Conservation (phyloP, 2,113 vertebrate genomes). For the Anseranas semipalmata region DNA sequence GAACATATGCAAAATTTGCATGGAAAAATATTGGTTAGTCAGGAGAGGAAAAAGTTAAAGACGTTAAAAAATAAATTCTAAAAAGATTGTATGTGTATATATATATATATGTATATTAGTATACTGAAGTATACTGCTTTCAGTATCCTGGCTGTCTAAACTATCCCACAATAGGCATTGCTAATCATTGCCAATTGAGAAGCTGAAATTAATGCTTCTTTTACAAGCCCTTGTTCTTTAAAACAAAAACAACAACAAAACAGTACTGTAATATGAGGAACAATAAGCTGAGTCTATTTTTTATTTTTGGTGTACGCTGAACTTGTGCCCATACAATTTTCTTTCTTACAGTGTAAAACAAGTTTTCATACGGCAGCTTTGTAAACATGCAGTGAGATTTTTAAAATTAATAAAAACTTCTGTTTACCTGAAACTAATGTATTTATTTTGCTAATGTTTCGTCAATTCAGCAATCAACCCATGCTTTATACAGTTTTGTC, state of each 20-base stretch:
- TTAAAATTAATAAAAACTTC: not conserved
- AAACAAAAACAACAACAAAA: not conserved
- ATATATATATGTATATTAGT: too few relatives aligned
- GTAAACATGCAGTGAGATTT: not conserved
- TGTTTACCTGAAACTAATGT: not conserved
- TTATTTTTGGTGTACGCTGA: not conserved
- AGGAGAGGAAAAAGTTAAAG: not conserved
- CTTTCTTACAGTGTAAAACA: not conserved
- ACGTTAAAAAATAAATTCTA: not conserved
- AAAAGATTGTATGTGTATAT: not conserved
- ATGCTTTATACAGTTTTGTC: not conserved
- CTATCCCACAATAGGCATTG: not conserved
- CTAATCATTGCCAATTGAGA: not conserved
- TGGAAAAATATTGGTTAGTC: not conserved
- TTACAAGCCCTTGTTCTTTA: not conserved
- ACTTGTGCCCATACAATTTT: not conserved
- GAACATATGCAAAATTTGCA: not conserved
- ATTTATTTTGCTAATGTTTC: not conserved
- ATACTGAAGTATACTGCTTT: not conserved
- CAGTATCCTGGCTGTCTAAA: not conserved
- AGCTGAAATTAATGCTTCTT: not conserved
- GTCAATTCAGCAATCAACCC: not conserved
- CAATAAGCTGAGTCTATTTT: not conserved
- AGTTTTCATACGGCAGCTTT: not conserved
- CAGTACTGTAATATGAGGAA: not conserved